phyloP scores from a whole-genome alignment of 2,888 invertebrate genomes.

The Agrochola macilenta region DNA sequence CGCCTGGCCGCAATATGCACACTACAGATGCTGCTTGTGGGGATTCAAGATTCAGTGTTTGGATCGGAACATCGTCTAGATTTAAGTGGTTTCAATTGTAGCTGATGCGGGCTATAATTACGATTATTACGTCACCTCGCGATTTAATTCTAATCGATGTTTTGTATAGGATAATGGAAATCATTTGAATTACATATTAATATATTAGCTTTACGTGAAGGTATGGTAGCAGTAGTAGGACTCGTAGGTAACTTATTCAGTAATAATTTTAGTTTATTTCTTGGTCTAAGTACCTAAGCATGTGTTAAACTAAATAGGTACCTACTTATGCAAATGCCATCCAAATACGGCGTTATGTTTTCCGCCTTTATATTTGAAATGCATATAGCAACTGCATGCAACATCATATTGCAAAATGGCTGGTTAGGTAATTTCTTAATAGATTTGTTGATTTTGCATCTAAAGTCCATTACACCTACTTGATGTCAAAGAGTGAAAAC shows the following conservation, averaged over 20 bases:
- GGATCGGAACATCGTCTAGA: slow-evolving; percentile 58
- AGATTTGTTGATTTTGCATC: slow-evolving; percentile 10
- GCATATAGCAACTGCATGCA: background rate
- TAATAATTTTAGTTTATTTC: background rate
- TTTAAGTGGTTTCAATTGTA: slow-evolving; percentile 68
- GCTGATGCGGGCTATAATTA: slow-evolving; percentile 64
- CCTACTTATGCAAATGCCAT: background rate
- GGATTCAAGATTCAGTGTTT: slow-evolving; percentile 63
- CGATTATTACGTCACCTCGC: slow-evolving; percentile 45
- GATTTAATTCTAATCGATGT: slow-evolving; percentile 51
- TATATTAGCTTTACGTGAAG: background rate
- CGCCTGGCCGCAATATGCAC: slow-evolving; percentile 33
- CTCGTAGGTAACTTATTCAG: background rate
- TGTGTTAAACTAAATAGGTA: background rate
- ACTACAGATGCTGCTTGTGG: slow-evolving; percentile 57
- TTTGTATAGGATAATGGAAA: slow-evolving; percentile 42
- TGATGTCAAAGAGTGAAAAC: slow-evolving; percentile 48
- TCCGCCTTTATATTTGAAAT: background rate
- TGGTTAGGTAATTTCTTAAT: background rate
- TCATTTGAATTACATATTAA: slow-evolving; percentile 26
- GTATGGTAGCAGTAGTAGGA: background rate
- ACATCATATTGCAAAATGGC: background rate
- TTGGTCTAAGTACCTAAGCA: background rate
- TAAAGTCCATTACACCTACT: slow-evolving; percentile 17
- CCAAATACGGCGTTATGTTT: background rate